phyloP scores from a whole-genome alignment of 30 jellyfish, hydroid and myxozoan genomes.

The Aurelia aurita complex sp. Pacific region DNA sequence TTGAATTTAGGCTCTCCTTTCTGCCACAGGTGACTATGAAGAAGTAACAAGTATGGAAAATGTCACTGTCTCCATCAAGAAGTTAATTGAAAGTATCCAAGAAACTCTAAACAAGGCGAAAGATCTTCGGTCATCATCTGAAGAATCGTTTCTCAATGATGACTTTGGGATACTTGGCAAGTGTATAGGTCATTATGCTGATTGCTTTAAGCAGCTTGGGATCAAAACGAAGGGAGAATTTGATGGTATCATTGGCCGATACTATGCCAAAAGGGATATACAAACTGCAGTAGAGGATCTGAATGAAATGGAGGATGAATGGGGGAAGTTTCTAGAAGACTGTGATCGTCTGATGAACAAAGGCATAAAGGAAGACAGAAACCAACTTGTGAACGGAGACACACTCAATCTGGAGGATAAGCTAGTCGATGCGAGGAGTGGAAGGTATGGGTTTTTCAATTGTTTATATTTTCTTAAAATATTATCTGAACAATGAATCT shows the following conservation, averaged over 20 bases:
- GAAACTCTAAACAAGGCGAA: constrained; percentile 39
- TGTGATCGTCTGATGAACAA: constrained; percentile 24
- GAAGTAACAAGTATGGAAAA: constrained; percentile 6
- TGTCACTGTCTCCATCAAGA: not conserved
- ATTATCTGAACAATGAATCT: no score
- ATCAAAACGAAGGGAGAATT: constrained; percentile 29
- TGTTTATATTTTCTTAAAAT: no score
- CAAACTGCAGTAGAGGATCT: constrained; percentile 42
- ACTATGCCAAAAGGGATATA: constrained; percentile 3
- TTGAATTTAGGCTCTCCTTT: no score
- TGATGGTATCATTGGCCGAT: constrained; percentile 12
- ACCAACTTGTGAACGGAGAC: constrained; percentile 8
- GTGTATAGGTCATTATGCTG: constrained; percentile 49
- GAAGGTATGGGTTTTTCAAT: constrained; percentile 20
- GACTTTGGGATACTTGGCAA: constrained; percentile 44
- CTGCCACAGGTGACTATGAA: no score
- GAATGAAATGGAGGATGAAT: constrained; percentile 38
- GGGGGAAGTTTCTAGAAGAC: constrained; percentile 50
- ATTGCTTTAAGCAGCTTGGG: constrained; percentile 39
- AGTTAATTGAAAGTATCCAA: not conserved
- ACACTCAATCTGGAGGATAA: not conserved
- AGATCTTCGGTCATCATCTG: not conserved
- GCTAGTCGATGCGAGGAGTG: constrained; percentile 51
- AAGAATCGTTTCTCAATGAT: constrained; percentile 3
- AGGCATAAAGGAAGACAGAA: not conserved